phyloP scores from a whole-genome alignment of 2,888 invertebrate genomes.

The Stictocephala bisonia region DNA sequence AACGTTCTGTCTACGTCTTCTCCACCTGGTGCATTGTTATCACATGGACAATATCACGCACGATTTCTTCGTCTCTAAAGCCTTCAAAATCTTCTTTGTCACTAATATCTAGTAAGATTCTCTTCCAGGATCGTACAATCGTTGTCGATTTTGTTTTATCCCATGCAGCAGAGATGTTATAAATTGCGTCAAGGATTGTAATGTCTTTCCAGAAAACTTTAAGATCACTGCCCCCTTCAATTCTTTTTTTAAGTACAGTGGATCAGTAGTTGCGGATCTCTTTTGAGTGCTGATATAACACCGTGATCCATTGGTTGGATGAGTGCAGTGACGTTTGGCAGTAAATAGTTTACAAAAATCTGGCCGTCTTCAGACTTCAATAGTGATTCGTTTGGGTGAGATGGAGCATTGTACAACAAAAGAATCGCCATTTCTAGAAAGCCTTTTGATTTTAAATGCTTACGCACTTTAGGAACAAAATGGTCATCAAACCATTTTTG shows the following conservation, averaged over 20 bases:
- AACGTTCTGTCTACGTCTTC: conserved; percentile 17
- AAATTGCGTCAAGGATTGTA: conserved; percentile 18
- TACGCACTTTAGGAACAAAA: too few species aligned
- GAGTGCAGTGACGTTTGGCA: conserved; percentile 27
- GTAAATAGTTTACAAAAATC: conserved; percentile 36
- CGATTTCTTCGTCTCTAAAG: not conserved
- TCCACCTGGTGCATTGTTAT: conserved; percentile 1
- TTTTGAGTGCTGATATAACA: not conserved
- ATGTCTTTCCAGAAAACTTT: conserved; percentile 11
- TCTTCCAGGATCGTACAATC: not conserved
- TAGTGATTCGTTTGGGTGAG: conserved; percentile 43
- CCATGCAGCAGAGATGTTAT: not conserved
- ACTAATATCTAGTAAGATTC: conserved; percentile 11
- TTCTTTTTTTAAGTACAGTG: not conserved
- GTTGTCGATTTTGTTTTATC: not conserved
- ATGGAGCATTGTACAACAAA: conserved; percentile 55
- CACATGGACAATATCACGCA: too few species aligned
- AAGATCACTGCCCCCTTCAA: not conserved
- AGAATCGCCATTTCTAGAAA: conserved; percentile 55
- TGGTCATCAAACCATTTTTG: too few species aligned
- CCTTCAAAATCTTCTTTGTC: not conserved
- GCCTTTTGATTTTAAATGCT: not conserved
- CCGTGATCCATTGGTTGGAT: conserved; percentile 32
- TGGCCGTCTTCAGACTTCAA: conserved; percentile 18
- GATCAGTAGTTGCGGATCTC: not conserved